A percentile compares a stretch with the other conserved stretches of the same genome.
Conservation (phyloP, 2,888 invertebrate genomes). For the Athrips mouffetella region DNA sequence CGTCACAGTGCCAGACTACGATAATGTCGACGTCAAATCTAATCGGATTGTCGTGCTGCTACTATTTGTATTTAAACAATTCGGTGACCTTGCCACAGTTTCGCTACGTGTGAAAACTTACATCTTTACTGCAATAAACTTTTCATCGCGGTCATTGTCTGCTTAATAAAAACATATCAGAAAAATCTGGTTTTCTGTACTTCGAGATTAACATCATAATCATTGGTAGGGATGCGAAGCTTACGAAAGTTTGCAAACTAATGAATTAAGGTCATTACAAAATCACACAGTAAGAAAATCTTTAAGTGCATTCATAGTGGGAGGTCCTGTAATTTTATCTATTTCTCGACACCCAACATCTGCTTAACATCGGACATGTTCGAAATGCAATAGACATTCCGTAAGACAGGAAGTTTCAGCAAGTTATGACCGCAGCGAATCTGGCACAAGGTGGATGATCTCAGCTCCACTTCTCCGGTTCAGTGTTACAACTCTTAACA, state of each 20-base stretch:
- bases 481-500: conserved; percentile 39
- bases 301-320: no score
- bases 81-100: conserved; percentile 8
- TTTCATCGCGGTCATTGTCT: neutral
- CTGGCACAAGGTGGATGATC: conserved; percentile 58
- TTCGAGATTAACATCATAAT: no score
- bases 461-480: conserved; percentile 37
- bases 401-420: conserved; percentile 41
- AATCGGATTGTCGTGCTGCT: neutral
- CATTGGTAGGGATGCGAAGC: no score
- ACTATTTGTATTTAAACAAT: conserved; percentile 18
- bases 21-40: neutral
- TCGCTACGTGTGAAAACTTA: neutral
- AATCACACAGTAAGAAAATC: no score
- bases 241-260: no score
- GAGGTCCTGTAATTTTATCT: no score
- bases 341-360: no score
- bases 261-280: no score
- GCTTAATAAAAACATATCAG: no score
- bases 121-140: neutral
- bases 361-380: neutral
- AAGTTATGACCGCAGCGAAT: conserved; percentile 33
- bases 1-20: conserved; percentile 22
- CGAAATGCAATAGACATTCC: neutral
- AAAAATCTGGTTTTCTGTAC: no score